Conservation (phyloP, 1,140 invertebrate species). For the Sipha flava region DNA sequence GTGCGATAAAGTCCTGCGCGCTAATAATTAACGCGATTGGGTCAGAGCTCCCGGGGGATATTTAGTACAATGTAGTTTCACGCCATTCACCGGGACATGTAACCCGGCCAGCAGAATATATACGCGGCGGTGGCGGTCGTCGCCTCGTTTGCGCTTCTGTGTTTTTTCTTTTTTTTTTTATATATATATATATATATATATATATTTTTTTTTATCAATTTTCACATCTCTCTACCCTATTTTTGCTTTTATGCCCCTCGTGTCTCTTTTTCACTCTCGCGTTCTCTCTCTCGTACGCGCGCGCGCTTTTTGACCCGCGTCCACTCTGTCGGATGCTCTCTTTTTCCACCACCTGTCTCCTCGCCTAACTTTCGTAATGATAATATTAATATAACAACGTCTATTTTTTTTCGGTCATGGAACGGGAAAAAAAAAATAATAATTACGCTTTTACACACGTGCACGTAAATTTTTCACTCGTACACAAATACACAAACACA, state of each 20-base stretch:
- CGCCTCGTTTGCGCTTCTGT: background rate
- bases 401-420: too few species aligned
- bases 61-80: slow-evolving; percentile 24
- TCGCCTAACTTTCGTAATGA: background rate
- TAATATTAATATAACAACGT: background rate
- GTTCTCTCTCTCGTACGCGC: background rate
- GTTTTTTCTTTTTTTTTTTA: background rate
- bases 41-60: slow-evolving; percentile 20
- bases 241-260: too few species aligned
- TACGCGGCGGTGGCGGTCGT: background rate
- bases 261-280: background rate
- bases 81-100: background rate
- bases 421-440: background rate
- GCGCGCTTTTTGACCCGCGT: too few species aligned
- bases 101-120: too few species aligned
- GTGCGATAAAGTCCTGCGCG: slow-evolving; percentile 18
- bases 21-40: slow-evolving; percentile 31
- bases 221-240: slow-evolving; percentile 4
- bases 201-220: background rate
- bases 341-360: background rate
- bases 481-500: too few species aligned
- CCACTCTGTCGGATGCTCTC: background rate
- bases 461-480: too few species aligned
- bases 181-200: too few species aligned
- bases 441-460: too few species aligned